Evolutionary conservation across 37 sponge, comb jelly and placozoan genomes (phyloP).

Genomic region (Tethya wilhelma): DNA sequence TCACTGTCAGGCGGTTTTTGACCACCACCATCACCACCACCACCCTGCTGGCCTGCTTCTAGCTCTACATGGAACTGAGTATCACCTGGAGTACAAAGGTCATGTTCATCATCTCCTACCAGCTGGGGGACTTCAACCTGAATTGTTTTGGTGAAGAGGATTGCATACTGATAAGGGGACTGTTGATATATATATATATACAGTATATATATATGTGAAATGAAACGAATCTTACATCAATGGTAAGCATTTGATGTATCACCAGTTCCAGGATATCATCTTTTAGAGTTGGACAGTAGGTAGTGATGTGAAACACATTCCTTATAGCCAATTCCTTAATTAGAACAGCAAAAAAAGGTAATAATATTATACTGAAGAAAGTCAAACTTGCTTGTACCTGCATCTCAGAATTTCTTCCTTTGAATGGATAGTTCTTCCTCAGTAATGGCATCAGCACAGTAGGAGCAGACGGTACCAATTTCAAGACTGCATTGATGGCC

Average conservation of each 20-base stretch:
- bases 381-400: slow-evolving; percentile 17
- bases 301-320: slow-evolving; percentile 52
- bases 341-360: not conserved
- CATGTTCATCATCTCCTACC: slow-evolving; percentile 27
- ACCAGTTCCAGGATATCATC: slow-evolving; percentile 50
- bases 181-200: not conserved
- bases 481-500: slow-evolving; percentile 25
- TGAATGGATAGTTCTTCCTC: slow-evolving; percentile 40
- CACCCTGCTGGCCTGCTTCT: not conserved
- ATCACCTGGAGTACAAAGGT: not conserved
- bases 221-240: slow-evolving; percentile 57
- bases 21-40: too few species aligned
- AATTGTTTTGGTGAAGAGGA: not conserved
- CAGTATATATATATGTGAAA: not conserved
- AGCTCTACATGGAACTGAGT: slow-evolving; percentile 36
- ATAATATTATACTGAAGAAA: not conserved
- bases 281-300: slow-evolving; percentile 63
- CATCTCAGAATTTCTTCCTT: slow-evolving; percentile 12
- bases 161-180: not conserved
- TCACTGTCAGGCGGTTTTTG: not conserved
- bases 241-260: slow-evolving; percentile 57
- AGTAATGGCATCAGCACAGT: slow-evolving; percentile 29
- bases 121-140: slow-evolving; percentile 35
- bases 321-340: slow-evolving; percentile 66
- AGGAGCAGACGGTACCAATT: slow-evolving; percentile 37